Evolutionary conservation across 2,888 invertebrate species (phyloP).

Genomic region (Dryobota labecula): DNA sequence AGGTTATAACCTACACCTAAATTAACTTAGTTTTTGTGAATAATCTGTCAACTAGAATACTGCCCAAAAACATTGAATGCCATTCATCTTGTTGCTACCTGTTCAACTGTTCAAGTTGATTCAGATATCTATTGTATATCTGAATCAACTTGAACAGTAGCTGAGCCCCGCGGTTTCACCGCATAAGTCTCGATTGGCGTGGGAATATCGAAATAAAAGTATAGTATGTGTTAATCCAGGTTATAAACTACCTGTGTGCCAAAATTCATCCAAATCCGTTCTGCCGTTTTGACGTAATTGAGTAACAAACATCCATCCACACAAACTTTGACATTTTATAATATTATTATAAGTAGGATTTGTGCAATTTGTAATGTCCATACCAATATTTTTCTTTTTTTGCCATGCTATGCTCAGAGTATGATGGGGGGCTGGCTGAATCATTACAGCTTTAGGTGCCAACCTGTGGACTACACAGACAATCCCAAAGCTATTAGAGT

Average conservation of each 20-base stretch:
- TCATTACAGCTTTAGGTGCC: constrained; percentile 96
- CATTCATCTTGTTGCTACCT: constrained; percentile 9
- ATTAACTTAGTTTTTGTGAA: constrained; percentile 24
- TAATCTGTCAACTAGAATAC: constrained; percentile 22
- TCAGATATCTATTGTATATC: too few species aligned
- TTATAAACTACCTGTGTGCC: too few species aligned
- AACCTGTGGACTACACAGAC: constrained; percentile 97
- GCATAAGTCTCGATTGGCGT: too few species aligned
- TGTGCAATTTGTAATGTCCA: constrained; percentile 65
- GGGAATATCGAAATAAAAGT: too few species aligned
- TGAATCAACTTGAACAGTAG: too few species aligned
- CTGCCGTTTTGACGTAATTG: too few species aligned
- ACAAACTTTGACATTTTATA: too few species aligned
- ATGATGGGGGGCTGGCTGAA: constrained; percentile 97
- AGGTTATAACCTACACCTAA: constrained; percentile 11
- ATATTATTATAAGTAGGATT: neutral
- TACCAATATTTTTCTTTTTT: constrained; percentile 70
- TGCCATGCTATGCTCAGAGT: constrained; percentile 91
- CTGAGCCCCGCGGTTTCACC: too few species aligned
- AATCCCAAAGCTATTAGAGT: constrained; percentile 95
- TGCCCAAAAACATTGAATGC: constrained; percentile 8
- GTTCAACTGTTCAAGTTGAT: neutral
- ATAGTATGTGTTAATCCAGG: too few species aligned
- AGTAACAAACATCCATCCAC: too few species aligned
- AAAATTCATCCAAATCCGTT: too few species aligned